Conservation (phyloP, 2,797 vertebrate genomes). For the Tokudaia tokunoshimensis region DNA sequence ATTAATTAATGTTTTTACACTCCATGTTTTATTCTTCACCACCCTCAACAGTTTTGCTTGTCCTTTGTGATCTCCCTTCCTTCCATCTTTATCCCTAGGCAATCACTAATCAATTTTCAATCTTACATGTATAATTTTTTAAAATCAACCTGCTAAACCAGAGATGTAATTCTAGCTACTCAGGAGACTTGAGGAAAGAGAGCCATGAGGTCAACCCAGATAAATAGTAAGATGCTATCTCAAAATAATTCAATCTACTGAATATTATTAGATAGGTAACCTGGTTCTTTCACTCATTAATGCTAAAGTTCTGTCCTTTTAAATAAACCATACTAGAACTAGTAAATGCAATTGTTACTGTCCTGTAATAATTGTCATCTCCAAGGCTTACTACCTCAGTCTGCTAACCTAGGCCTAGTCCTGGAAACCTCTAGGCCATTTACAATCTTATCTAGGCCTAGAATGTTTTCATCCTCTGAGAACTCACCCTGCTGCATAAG, state of each 20-base stretch:
- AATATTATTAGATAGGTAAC: conserved; percentile 29
- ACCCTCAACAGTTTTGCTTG: not conserved
- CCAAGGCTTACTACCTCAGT: not conserved
- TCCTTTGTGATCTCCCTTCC: not conserved
- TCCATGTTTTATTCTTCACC: no score
- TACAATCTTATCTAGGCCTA: not conserved
- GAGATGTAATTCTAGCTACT: not conserved
- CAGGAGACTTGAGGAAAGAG: not conserved
- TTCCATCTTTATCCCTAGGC: not conserved
- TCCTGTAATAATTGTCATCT: not conserved
- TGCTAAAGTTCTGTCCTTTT: conserved; percentile 8
- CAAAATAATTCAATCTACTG: not conserved
- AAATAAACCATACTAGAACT: not conserved
- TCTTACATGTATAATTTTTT: conserved; percentile 12
- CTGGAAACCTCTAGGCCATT: not conserved
- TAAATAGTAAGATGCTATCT: not conserved
- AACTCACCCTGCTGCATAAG: not conserved
- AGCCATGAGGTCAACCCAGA: not conserved
- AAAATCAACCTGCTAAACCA: conserved; percentile 20
- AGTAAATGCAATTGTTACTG: not conserved
- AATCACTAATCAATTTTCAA: conserved; percentile 46
- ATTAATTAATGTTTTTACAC: no score
- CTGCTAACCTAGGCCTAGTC: not conserved
- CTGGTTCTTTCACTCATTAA: not conserved
- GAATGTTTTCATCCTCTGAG: not conserved